A percentile compares a stretch with the other conserved stretches of the same genome.
These are phyloP conservation scores for Thymelicus acteon DNA, from an alignment of 2,888 invertebrate species.

Conservation along the genomic window DNA sequence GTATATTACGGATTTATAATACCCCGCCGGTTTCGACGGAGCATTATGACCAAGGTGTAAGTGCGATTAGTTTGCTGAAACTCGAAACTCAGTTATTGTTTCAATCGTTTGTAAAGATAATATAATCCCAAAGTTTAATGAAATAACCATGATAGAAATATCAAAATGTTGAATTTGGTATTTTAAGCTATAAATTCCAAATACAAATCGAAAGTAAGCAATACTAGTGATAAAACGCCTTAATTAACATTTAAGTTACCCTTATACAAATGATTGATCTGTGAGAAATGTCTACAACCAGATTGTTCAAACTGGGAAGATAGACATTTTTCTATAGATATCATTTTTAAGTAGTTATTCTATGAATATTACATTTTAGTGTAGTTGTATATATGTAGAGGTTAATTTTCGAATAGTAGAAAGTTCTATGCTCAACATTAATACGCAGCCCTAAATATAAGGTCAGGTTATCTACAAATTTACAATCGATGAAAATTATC, in stretches of 20 bases:
- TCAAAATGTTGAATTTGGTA: background rate
- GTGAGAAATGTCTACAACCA: conserved; percentile 38
- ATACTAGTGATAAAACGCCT: conserved; percentile 16
- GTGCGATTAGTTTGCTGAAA: background rate
- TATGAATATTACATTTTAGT: conserved; percentile 25
- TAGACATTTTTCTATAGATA: conserved; percentile 40
- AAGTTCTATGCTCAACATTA: conserved; percentile 29
- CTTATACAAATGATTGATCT: conserved; percentile 30
- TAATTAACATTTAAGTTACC: conserved; percentile 27
- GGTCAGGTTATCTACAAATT: conserved; percentile 20
- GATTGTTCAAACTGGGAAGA: conserved; percentile 5
- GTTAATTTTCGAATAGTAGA: conserved; percentile 17
- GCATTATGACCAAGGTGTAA: background rate
- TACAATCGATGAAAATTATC: conserved; percentile 23
- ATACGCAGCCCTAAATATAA: conserved; percentile 11
- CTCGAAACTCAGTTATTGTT: background rate
- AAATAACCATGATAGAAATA: background rate
- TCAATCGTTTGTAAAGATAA: background rate
- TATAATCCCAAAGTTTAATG: conserved; percentile 15
- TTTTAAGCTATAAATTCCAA: background rate
- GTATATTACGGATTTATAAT: conserved; percentile 8
- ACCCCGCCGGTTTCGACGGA: background rate
- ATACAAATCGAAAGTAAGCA: conserved; percentile 14
- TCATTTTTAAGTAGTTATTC: conserved; percentile 31
- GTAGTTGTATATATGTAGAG: conserved; percentile 26